Conservation (phyloP, 1,140 invertebrate genomes). For the Nasonia vitripennis region DNA sequence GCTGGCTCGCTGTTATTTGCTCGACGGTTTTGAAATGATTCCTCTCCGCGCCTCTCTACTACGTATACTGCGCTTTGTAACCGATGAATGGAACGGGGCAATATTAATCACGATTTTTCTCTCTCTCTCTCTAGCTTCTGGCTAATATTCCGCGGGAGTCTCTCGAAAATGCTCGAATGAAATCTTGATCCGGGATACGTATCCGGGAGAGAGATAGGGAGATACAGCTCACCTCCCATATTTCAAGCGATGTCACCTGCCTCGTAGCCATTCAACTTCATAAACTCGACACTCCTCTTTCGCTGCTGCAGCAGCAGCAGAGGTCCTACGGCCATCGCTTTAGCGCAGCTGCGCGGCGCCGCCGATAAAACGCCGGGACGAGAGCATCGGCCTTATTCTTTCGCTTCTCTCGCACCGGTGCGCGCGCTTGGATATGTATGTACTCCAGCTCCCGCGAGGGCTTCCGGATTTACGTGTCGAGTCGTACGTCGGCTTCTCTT, state of each 20-base stretch:
- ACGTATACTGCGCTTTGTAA: not conserved
- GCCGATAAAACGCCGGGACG: conserved; percentile 34
- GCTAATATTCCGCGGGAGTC: not conserved
- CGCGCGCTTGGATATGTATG: too few species aligned
- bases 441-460: too few species aligned
- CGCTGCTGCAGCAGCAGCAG: not conserved
- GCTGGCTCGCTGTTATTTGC: not conserved
- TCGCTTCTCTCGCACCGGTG: not conserved
- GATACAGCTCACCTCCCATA: conserved; percentile 20
- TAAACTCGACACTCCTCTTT: conserved; percentile 21
- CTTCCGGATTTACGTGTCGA: too few species aligned
- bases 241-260: conserved; percentile 38
- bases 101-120: conserved; percentile 16
- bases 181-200: conserved; percentile 17
- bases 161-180: not conserved
- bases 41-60: not conserved
- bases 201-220: not conserved
- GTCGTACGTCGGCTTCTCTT: too few species aligned
- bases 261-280: conserved; percentile 38
- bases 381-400: not conserved
- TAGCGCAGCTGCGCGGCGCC: conserved; percentile 12
- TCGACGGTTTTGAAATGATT: not conserved
- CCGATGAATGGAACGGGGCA: not conserved
- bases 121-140: not conserved
- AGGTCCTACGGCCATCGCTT: conserved; percentile 24